Percentiles rank a stretch among this genome's conserved stretches.
Conservation (phyloP, 1,140 invertebrate species). For the Reticulitermes speratus region DNA sequence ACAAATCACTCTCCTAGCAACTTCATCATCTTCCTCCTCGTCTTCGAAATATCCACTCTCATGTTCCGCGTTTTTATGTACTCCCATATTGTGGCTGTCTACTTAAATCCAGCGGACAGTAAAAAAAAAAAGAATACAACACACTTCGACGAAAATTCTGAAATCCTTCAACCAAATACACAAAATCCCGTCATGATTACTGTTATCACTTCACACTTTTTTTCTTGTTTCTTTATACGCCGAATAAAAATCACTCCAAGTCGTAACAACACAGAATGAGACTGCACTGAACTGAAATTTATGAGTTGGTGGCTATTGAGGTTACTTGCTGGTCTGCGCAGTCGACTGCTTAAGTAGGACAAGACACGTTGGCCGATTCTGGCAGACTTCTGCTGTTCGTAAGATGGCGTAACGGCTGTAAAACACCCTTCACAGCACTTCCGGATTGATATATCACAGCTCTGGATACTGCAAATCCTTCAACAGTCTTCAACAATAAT, state of each 20-base stretch:
- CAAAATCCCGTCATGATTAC: not conserved
- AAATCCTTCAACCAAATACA: not conserved
- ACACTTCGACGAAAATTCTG: not conserved
- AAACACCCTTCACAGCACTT: not conserved
- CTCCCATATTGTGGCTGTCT: constrained; percentile 35
- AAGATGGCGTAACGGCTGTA: not conserved
- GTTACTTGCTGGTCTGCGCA: not conserved
- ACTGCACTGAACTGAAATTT: constrained; percentile 1
- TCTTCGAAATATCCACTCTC: constrained; percentile 48
- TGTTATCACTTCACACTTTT: not conserved
- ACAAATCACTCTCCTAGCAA: constrained; percentile 3
- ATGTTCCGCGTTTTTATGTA: constrained; percentile 44
- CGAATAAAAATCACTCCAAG: too few relatives aligned
- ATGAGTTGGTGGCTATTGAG: not conserved
- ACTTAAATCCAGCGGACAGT: not conserved
- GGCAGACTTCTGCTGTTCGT: constrained; percentile 22
- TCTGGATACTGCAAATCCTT: not conserved
- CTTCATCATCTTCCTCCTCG: constrained; percentile 42
- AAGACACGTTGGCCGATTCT: constrained; percentile 9
- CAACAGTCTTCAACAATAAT: not conserved
- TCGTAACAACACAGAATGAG: not conserved
- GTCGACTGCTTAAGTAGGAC: not conserved
- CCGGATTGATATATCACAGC: not conserved
- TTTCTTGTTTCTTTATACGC: too few relatives aligned
- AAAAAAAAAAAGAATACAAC: not conserved